These are phyloP conservation scores for Actias luna DNA, from an alignment of 2,888 invertebrate genomes.

Conservation along the genomic window DNA sequence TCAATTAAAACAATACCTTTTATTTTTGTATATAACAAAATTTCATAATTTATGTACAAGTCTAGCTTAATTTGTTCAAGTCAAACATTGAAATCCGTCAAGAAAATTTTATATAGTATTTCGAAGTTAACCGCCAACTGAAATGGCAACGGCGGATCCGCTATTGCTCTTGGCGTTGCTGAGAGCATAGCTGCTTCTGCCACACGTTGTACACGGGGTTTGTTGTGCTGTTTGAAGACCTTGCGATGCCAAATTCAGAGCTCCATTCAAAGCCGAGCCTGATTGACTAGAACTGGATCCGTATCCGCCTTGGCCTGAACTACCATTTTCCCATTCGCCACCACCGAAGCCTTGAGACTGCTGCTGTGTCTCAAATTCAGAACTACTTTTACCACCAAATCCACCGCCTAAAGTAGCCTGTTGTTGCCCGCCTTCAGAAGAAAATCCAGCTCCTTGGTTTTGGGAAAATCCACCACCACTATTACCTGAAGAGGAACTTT, in stretches of 20 bases:
- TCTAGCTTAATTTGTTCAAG: neutral
- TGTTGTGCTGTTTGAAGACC: conserved; percentile 48
- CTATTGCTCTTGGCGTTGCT: conserved; percentile 70
- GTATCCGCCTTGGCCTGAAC: conserved; percentile 22
- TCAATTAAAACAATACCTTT: neutral
- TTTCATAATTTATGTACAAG: conserved; percentile 6
- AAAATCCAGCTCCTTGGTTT: conserved; percentile 11
- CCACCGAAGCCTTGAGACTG: conserved; percentile 19
- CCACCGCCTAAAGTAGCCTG: conserved; percentile 3
- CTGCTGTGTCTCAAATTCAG: conserved; percentile 10
- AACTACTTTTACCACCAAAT: conserved; percentile 6
- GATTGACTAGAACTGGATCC: conserved; percentile 26
- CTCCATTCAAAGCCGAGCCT: conserved; percentile 50
- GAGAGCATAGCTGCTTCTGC: conserved; percentile 61
- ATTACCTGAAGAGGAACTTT: conserved; percentile 9
- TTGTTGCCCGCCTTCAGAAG: conserved; percentile 7
- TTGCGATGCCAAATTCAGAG: conserved; percentile 57
- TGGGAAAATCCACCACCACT: conserved; percentile 7
- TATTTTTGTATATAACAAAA: neutral
- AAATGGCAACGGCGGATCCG: conserved; percentile 67
- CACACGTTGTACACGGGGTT: conserved; percentile 59
- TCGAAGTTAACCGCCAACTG: conserved; percentile 57
- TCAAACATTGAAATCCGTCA: neutral
- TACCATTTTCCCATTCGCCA: conserved; percentile 25
- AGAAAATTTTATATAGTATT: conserved; percentile 4